phyloP scores from a whole-genome alignment of 1,140 invertebrate genomes.

The Aphaenogaster ashmeadi region DNA sequence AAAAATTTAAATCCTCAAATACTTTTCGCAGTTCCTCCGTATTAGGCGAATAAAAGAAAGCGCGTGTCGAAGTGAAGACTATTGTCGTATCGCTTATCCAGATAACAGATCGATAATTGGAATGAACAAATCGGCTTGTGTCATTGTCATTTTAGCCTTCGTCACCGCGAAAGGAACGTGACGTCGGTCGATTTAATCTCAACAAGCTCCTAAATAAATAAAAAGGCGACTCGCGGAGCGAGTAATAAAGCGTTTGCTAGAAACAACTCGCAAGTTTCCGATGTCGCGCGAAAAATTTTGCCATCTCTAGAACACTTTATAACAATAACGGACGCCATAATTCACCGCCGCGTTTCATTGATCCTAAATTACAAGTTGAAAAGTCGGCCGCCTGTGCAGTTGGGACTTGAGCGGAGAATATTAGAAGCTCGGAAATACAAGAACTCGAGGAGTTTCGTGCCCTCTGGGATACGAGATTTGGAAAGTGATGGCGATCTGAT shows the following conservation, averaged over 20 bases:
- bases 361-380: neutral
- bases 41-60: neutral
- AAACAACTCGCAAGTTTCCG: neutral
- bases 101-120: neutral
- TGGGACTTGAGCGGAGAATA: slow-evolving; percentile 3
- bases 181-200: slow-evolving; percentile 55
- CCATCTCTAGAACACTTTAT: neutral
- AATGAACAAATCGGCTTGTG: slow-evolving; percentile 16
- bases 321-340: neutral
- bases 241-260: neutral
- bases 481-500: neutral
- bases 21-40: neutral
- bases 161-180: slow-evolving; percentile 18
- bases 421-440: slow-evolving; percentile 7
- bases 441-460: neutral
- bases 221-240: neutral
- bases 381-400: neutral
- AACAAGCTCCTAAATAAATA: slow-evolving; percentile 25
- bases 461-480: neutral
- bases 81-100: slow-evolving; percentile 2
- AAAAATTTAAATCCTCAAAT: neutral
- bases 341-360: slow-evolving; percentile 15
- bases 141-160: slow-evolving; percentile 64
- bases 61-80: neutral
- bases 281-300: slow-evolving; percentile 12